Percentiles rank a stretch among this genome's conserved stretches.
Evolutionary conservation across 2,888 invertebrate genomes (phyloP).

Genomic region (Maniola hyperantus): DNA sequence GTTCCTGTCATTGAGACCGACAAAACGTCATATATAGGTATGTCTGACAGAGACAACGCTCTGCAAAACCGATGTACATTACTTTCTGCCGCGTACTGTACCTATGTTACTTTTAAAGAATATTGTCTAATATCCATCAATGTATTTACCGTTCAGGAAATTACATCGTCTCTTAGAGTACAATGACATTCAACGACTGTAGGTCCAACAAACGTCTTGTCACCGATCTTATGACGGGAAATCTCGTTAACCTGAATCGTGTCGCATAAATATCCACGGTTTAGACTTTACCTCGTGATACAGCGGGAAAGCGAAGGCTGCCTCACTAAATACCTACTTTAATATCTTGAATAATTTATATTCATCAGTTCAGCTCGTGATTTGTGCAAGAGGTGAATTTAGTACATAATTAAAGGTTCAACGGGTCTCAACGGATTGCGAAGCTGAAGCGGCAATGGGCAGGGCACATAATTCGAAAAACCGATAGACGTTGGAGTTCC

Average conservation of each 20-base stretch:
- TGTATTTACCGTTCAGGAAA: neutral
- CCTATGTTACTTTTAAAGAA: neutral
- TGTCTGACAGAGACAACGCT: too few relatives aligned
- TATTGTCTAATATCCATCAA: too few relatives aligned
- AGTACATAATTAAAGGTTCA: too few relatives aligned
- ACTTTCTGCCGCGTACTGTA: too few relatives aligned
- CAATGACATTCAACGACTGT: conserved; percentile 19
- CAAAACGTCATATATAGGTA: too few relatives aligned
- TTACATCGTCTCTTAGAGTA: conserved; percentile 5
- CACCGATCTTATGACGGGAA: conserved; percentile 26
- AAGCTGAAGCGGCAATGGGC: too few relatives aligned
- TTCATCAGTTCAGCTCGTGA: conserved; percentile 10
- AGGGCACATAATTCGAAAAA: too few relatives aligned
- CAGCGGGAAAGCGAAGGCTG: conserved; percentile 5
- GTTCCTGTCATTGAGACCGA: too few relatives aligned
- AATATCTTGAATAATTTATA: conserved; percentile 20
- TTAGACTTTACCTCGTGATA: conserved; percentile 21
- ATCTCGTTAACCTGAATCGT: conserved; percentile 34
- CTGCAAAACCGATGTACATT: too few relatives aligned
- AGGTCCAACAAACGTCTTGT: conserved; percentile 26
- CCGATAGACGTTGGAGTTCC: too few relatives aligned
- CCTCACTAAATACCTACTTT: conserved; percentile 16
- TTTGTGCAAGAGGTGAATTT: conserved; percentile 13
- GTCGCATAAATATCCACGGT: conserved; percentile 25
- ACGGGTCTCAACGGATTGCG: too few relatives aligned